Evolutionary conservation across 2,797 vertebrate genomes (phyloP), one percentile per base, ranked within the genome.

Genomic region (Sebastes vulpes): DNA sequence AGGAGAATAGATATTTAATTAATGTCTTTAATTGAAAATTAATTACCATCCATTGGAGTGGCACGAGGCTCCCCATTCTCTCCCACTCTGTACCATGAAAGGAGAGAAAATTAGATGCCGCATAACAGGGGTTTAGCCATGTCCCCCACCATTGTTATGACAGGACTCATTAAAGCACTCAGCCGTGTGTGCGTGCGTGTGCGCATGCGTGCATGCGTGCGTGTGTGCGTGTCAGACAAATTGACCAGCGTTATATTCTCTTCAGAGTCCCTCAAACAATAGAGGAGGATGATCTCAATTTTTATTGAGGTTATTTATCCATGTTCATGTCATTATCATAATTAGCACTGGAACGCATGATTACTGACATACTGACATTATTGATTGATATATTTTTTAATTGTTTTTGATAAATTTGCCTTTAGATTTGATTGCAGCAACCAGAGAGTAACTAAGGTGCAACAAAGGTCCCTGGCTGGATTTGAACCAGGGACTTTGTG

Each of bases 11-110:
- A 66, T 46, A 46, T 84, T 91, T 82, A 87, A 92, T 94, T 79
- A 91, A 80, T 80, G 76, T 35, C 65, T 82, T 86, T 89, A 90
- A 93, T 90, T 92, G 77, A 89, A 92, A 93, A 88, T 85, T 57
- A 93, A 93, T 93, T 90, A 87, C 79, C 72, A 76, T 75, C 83
- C 77, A 77, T 32, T 77, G 70, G 54, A 81, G 87, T 83, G 77
- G 77, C 85, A 25, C 10, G 1, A 81, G 67, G 26, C 61, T 48
- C 58, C 65, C 9, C 72, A 65, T 70, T 81, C 70, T 78, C 56
- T 56, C 54, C 31, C 12, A 48, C 77, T 76, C 76, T 77, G 72
- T 58, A 73, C 56, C 84, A 76, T 81, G 75, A 82, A 89, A 86
- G 77, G 35, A 61, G 65, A 84, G 74, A 79, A 89, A 92, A 93